These are phyloP conservation scores for Pedetes capensis DNA, from an alignment of 2,113 vertebrate species.

Conservation along the genomic window DNA sequence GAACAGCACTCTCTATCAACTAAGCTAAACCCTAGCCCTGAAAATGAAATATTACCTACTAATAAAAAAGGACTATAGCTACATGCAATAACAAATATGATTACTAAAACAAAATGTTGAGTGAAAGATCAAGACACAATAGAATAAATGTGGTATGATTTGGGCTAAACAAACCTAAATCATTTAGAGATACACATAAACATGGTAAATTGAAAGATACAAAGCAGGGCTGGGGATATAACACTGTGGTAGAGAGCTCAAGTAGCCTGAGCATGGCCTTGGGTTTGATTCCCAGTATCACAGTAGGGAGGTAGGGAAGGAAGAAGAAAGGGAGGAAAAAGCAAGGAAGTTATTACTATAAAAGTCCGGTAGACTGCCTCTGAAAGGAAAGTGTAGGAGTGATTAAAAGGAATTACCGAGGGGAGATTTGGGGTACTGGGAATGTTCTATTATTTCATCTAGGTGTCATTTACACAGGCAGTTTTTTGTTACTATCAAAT, in stretches of 20 bases:
- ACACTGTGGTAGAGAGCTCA: too few relatives aligned
- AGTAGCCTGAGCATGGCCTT: too few relatives aligned
- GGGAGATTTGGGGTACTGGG: not conserved
- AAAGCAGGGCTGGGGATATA: too few relatives aligned
- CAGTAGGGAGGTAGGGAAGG: too few relatives aligned
- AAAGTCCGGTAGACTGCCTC: not conserved
- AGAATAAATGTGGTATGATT: not conserved
- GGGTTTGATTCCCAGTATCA: too few relatives aligned
- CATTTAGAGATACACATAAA: not conserved
- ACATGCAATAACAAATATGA: not conserved
- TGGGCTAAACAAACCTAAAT: not conserved
- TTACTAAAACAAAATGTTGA: constrained; percentile 17
- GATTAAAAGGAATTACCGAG: not conserved
- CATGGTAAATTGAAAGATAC: constrained; percentile 1
- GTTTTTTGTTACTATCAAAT: not conserved
- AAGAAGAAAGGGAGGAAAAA: too few relatives aligned
- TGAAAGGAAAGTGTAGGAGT: not conserved
- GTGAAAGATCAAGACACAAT: not conserved
- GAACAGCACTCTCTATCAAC: too few relatives aligned
- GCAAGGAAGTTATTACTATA: not conserved
- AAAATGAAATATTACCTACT: too few relatives aligned
- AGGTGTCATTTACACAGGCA: not conserved
- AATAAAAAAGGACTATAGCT: too few relatives aligned
- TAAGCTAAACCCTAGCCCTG: too few relatives aligned
- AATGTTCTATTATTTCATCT: not conserved